Evolutionary conservation across 2,113 vertebrate genomes (phyloP).

Genomic region (Eleginops maclovinus): DNA sequence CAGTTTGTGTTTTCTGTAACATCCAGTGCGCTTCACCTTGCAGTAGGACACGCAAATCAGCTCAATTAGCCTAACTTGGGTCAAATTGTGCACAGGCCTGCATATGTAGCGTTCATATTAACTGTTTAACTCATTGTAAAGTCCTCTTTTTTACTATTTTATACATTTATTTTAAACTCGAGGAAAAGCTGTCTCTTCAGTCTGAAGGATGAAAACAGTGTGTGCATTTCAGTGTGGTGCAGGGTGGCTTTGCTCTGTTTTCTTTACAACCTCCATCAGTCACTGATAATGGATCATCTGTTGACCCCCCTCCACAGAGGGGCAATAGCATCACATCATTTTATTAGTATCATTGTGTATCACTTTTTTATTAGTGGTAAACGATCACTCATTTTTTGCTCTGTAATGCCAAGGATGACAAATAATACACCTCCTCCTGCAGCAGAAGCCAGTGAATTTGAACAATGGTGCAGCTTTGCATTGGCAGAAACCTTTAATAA

Average conservation of each 20-base stretch:
- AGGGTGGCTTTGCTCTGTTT: slow-evolving; percentile 35
- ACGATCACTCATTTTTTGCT: not conserved
- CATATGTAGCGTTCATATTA: not conserved
- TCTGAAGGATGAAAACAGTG: slow-evolving; percentile 35
- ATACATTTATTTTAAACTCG: not conserved
- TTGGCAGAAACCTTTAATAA: not conserved
- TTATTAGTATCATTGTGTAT: not conserved
- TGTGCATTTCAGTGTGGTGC: slow-evolving; percentile 48
- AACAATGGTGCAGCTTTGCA: not conserved
- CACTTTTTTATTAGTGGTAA: not conserved
- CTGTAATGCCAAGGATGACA: slow-evolving; percentile 23
- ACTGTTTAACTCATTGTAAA: not conserved
- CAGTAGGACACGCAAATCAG: slow-evolving; percentile 28
- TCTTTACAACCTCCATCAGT: slow-evolving; percentile 20
- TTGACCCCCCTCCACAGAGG: slow-evolving; percentile 30
- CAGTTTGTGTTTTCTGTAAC: not conserved
- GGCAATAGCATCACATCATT: slow-evolving; percentile 9
- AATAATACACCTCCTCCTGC: slow-evolving; percentile 4
- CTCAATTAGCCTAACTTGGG: slow-evolving; percentile 38
- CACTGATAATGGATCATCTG: slow-evolving; percentile 46
- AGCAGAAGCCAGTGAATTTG: not conserved
- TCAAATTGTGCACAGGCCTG: not conserved
- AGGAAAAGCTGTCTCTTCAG: not conserved
- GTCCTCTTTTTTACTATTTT: too few relatives aligned
- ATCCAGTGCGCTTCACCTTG: slow-evolving; percentile 45